Conservation (phyloP, 2,888 invertebrate genomes). For the Deilephila elpenor region DNA sequence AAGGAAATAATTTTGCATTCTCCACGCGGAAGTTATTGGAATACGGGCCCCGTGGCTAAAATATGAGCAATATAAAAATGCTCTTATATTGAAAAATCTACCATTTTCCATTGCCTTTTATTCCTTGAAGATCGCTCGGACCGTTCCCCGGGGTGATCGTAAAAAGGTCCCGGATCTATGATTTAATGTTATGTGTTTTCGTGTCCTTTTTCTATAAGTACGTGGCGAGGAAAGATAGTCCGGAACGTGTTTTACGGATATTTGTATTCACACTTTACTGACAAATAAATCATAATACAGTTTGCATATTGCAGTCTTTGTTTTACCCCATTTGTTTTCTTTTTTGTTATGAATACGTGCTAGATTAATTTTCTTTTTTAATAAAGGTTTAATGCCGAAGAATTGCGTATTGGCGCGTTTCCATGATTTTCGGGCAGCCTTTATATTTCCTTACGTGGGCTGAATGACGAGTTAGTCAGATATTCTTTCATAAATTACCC, state of each 20-base stretch:
- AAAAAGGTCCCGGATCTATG: conserved; percentile 24
- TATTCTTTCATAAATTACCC: too few relatives aligned
- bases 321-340: neutral
- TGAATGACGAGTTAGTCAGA: too few relatives aligned
- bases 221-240: conserved; percentile 2
- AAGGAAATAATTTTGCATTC: conserved; percentile 22
- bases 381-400: too few relatives aligned
- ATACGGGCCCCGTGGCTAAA: conserved; percentile 22
- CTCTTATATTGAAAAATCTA: conserved; percentile 30
- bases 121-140: conserved; percentile 25
- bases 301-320: neutral
- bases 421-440: too few relatives aligned
- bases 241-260: neutral
- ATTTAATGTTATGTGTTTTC: conserved; percentile 27
- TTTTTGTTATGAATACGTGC: too few relatives aligned
- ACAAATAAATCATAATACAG: neutral
- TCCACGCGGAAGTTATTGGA: conserved; percentile 15
- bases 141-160: conserved; percentile 20
- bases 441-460: too few relatives aligned
- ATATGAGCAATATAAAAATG: conserved; percentile 30
- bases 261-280: neutral
- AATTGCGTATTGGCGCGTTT: too few relatives aligned
- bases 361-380: too few relatives aligned
- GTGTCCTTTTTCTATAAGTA: conserved; percentile 11
- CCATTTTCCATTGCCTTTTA: conserved; percentile 25